Base-by-base conservation (phyloP, 2,113 vertebrate species). In the Protobothrops flavoviridis region DNA sequence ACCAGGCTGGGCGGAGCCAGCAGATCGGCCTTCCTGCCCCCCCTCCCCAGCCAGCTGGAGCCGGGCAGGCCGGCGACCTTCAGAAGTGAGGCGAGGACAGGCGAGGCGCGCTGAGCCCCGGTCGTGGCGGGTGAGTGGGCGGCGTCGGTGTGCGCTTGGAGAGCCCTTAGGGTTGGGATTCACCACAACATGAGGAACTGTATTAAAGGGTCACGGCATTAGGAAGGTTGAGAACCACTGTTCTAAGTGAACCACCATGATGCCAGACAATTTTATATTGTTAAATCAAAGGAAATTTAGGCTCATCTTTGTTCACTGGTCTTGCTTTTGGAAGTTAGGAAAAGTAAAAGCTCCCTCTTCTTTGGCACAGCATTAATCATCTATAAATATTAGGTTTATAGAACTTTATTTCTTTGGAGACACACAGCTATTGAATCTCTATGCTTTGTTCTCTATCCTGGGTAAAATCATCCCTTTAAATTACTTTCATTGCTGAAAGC, bases 361-460 rank as follows among this genome's bases (percentile, higher is more conserved):
- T 43, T 81, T 81, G 74, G 74, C 74, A 43, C 74, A 81, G 33
- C 74, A 81, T 39, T 81, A 9, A 81, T 43, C 74, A 39, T 39
- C 33, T 21, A 81, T 43, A 81, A 21, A 81, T 43, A 81, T 81
- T 43, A 81, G 74, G 17, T 43, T 81, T 81, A 81, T 81, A 81
- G 15, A 81, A 81, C 15, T 43, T 81, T 43, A 81, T 81, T 81
- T 48, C 48, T 61, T 64, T 69, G 61, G 21, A 21, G 7, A 52
- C 12, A 74, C 33, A 5, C 20, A 13, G 0, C n/a, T 20, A 17
- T 88, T 61, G 85, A 26, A 11, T 48, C 45, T 23, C 3, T 1
- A 0, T 85, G n/a, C 90, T 81, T 3, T 85, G 7, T 86, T 21
- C 86, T 23, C 0, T 0, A 0, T 1, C 21, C 2, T 39, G 2